phyloP scores from a whole-genome alignment of 2,113 vertebrate genomes.

The Nansenia antarctica region DNA sequence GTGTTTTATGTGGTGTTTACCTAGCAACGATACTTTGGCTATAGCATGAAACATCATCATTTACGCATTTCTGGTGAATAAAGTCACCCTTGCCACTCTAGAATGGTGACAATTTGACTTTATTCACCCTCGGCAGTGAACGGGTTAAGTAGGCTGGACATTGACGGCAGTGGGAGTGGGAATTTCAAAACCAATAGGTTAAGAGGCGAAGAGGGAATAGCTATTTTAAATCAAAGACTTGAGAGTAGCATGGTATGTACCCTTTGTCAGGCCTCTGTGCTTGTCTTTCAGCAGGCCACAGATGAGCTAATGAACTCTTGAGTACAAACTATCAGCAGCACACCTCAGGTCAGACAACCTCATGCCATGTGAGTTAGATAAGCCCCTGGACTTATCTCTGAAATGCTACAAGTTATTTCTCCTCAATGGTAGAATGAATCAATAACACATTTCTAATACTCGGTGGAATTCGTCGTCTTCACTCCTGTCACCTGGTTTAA shows the following conservation, averaged over 20 bases:
- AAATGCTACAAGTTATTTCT: background rate
- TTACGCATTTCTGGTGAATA: no score
- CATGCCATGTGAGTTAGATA: constrained; percentile 9
- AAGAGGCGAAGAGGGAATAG: background rate
- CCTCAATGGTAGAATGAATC: background rate
- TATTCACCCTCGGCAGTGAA: no score
- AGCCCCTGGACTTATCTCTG: background rate
- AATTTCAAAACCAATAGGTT: no score
- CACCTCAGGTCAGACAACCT: constrained; percentile 4
- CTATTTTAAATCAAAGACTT: background rate
- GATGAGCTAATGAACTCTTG: background rate
- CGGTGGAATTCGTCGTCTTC: background rate
- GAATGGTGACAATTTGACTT: no score
- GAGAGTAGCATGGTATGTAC: background rate
- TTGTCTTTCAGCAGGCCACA: constrained; percentile 5
- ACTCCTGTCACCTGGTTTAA: background rate
- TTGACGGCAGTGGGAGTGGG: no score
- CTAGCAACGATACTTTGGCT: no score
- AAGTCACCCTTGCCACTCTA: no score
- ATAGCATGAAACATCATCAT: no score
- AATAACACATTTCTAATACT: constrained; percentile 10
- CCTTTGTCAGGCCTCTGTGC: background rate
- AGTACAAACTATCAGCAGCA: background rate
- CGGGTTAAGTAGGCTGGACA: no score
- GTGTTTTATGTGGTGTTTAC: no score